Evolutionary conservation across 1,140 invertebrate species (phyloP), one percentile per base, ranked within the genome.

Genomic region (Portunus trituberculatus): DNA sequence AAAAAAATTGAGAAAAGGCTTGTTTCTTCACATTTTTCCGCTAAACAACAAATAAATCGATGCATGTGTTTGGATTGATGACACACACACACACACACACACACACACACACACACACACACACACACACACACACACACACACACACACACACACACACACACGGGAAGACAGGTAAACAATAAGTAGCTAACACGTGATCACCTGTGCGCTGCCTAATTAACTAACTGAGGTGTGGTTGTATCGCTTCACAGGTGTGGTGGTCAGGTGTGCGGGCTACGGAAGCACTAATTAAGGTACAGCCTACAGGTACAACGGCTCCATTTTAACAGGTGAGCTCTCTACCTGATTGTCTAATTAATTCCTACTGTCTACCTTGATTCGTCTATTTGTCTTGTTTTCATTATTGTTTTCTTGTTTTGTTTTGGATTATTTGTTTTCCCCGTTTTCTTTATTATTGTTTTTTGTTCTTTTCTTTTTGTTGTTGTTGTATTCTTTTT

Each of bases 111-210:
- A 76, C 67, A 76, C 67, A 76, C 67, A 76, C 67, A 76, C 67
- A 76, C 67, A 76, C 67, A 76, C 67, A 76, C 67, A 76, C 67
- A 76, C 67, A 76, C 67, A 76, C 67, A 76, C 67, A 76, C 67
- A 76, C 67, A 76, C 67, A 76, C 67, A 76, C 67, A 76, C 67
- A 76, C 67, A 76, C 67, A 76, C 67, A 76, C 67, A 76, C 67
- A 76, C n/a, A n/a, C 67, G 20, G 67, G 25, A n/a, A 76, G 67
- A 76, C 25, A n/a, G n/a, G 25, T 76, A 76, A 0, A 59, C 16
- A 59, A 59, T 1, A n/a, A 7, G 20, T 76, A 76, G 25, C n/a
- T n/a, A 76, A n/a, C 67, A n/a, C 67, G 8, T 76, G 67, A 7
- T 76, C 67, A 76, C 67, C 67, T 76, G 0, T n/a, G 67, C 20